These are phyloP conservation scores for Acropternis orthonyx DNA, from an alignment of 2,797 vertebrate species.

Conservation along the genomic window DNA sequence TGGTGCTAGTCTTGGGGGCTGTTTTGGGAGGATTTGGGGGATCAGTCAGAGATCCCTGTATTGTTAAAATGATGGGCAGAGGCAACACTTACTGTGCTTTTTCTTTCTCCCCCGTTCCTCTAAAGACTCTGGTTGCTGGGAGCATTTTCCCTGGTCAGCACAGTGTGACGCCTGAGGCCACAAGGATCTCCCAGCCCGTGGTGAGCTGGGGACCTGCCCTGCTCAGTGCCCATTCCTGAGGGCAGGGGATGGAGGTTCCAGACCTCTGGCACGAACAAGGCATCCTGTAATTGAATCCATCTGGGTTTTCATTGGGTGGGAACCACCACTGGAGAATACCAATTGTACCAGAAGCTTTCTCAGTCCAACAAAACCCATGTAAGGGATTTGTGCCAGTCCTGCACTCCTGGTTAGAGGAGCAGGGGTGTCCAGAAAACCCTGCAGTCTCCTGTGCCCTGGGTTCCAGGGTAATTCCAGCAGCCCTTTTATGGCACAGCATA, in stretches of 20 bases:
- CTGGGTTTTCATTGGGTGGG: conserved; percentile 14
- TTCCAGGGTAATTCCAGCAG: neutral
- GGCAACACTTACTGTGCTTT: neutral
- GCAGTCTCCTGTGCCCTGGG: neutral
- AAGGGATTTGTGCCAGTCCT: neutral
- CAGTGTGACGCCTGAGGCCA: neutral
- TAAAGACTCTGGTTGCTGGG: neutral
- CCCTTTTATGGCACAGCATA: neutral
- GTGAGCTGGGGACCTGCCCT: neutral
- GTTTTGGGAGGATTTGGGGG: neutral
- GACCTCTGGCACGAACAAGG: neutral
- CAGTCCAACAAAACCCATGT: neutral
- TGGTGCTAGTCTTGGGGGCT: accelerated
- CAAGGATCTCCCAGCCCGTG: neutral
- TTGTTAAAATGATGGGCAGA: neutral
- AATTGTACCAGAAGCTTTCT: neutral
- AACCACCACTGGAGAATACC: neutral
- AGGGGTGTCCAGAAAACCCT: neutral
- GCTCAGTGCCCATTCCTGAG: neutral
- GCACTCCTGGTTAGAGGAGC: neutral
- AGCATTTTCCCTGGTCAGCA: neutral
- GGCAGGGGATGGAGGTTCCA: neutral
- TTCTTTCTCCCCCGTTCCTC: neutral
- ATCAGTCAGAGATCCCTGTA: neutral
- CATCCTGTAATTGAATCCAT: neutral